Percentiles rank a stretch among this genome's conserved stretches.
Evolutionary conservation across 2,797 vertebrate genomes (phyloP).

Genomic region (Carduelis carduelis): DNA sequence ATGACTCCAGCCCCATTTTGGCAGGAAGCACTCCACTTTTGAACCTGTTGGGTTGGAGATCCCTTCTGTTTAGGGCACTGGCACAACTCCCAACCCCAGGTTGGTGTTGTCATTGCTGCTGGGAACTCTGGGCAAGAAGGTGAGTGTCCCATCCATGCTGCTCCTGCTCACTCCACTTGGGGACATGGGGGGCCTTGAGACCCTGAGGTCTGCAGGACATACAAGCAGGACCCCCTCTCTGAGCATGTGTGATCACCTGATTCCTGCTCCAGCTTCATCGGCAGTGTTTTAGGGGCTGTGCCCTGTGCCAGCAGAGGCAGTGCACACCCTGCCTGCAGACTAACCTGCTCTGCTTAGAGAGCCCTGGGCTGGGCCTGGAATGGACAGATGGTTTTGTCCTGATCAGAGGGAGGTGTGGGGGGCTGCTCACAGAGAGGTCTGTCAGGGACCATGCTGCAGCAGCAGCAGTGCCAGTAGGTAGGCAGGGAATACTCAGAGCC

Average conservation of each 20-base stretch:
- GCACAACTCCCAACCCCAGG: neutral
- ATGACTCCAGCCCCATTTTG: neutral
- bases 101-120: accelerated
- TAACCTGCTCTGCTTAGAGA: neutral
- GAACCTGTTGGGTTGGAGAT: neutral
- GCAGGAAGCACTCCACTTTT: neutral
- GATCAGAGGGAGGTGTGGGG: neutral
- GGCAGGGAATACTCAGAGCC: neutral
- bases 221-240: neutral
- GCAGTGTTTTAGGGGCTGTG: neutral
- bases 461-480: neutral
- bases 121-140: neutral
- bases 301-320: accelerated
- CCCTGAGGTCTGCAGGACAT: neutral
- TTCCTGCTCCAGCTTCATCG: accelerated
- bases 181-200: accelerated
- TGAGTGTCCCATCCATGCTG: neutral
- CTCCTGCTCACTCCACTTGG: neutral
- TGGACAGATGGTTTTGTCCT: neutral
- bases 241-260: accelerated
- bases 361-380: neutral
- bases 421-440: neutral
- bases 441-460: neutral
- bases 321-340: accelerated
- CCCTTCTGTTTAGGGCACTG: neutral